A percentile compares a stretch with the other conserved stretches of the same genome.
Conservation (phyloP, 2,888 invertebrate species). For the Lithosia quadra region DNA sequence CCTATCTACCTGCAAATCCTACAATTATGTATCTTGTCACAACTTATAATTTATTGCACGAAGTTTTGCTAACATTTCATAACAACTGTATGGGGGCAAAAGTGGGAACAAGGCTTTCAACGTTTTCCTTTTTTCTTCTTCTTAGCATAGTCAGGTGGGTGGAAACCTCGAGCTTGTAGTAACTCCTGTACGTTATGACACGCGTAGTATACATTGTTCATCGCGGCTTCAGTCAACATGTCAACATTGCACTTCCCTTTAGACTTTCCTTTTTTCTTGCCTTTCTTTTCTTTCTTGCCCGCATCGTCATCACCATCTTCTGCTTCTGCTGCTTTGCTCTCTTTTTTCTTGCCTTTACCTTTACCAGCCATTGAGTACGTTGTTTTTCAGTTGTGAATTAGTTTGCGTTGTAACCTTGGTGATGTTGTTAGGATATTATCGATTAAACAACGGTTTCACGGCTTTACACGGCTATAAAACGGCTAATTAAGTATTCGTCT, state of each 20-base stretch:
- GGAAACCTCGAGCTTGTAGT: constrained; percentile 94
- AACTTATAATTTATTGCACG: constrained; percentile 3
- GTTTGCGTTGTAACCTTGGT: constrained; percentile 30
- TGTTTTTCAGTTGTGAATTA: constrained; percentile 21
- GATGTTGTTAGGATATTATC: constrained; percentile 45
- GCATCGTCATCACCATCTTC: constrained; percentile 78
- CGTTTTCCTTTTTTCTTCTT: constrained; percentile 94
- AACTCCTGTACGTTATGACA: constrained; percentile 97
- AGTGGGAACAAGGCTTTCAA: constrained; percentile 39
- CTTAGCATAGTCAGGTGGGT: constrained; percentile 95
- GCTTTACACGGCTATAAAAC: not conserved
- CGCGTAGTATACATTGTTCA: constrained; percentile 97
- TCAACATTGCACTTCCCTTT: constrained; percentile 92
- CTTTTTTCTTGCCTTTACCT: constrained; percentile 82
- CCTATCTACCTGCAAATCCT: too few relatives aligned
- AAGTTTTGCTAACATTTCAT: not conserved
- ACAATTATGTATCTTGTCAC: not conserved
- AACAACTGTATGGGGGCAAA: not conserved
- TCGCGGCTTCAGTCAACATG: constrained; percentile 95
- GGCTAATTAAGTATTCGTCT: too few relatives aligned
- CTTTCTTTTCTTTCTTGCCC: constrained; percentile 82
- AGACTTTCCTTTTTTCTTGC: constrained; percentile 86
- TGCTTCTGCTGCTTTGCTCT: constrained; percentile 83
- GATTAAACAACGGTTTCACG: constrained; percentile 51
- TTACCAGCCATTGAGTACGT: constrained; percentile 65